A percentile compares a stretch with the other conserved stretches of the same genome.
These are phyloP conservation scores for Eristalis arbustorum DNA, from an alignment of 2,888 invertebrate genomes.

Conservation along the genomic window DNA sequence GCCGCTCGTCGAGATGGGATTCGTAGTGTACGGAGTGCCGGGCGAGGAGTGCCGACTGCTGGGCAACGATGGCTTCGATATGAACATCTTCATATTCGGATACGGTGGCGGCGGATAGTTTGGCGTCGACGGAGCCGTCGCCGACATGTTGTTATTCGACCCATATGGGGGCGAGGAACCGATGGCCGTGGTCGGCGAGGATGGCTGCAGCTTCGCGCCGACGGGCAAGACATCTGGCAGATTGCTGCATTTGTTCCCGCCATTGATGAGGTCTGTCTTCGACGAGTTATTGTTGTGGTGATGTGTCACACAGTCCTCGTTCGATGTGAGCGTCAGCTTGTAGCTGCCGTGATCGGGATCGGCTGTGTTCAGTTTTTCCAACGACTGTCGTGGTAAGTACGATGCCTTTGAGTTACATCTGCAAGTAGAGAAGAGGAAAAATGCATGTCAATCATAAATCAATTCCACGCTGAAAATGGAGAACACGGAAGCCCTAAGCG, in stretches of 20 bases:
- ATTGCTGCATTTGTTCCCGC: conserved; percentile 79
- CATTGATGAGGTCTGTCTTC: conserved; percentile 71
- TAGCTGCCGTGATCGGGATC: conserved; percentile 88
- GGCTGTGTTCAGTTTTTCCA: conserved; percentile 83
- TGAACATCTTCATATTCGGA: conserved; percentile 69
- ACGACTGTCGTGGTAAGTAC: conserved; percentile 86
- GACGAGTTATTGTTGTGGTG: conserved; percentile 66
- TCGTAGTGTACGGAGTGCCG: conserved; percentile 72
- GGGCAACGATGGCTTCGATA: conserved; percentile 73
- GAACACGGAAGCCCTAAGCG: conserved; percentile 44
- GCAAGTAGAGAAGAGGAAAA: conserved; percentile 75
- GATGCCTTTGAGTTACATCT: conserved; percentile 90
- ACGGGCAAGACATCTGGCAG: conserved; percentile 83
- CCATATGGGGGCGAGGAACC: conserved; percentile 76
- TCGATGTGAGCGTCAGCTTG: conserved; percentile 87
- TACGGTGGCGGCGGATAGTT: conserved; percentile 71
- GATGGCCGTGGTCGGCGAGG: conserved; percentile 73
- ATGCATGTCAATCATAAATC: conserved; percentile 41
- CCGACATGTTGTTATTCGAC: conserved; percentile 77
- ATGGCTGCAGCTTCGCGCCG: conserved; percentile 81
- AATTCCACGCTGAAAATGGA: conserved; percentile 18
- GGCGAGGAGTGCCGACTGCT: conserved; percentile 77
- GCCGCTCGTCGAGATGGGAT: conserved; percentile 51
- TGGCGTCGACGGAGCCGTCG: conserved; percentile 74
- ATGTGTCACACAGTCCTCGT: conserved; percentile 79